These are phyloP conservation scores for Philereme transversata DNA, from an alignment of 2,888 invertebrate species.

Conservation along the genomic window DNA sequence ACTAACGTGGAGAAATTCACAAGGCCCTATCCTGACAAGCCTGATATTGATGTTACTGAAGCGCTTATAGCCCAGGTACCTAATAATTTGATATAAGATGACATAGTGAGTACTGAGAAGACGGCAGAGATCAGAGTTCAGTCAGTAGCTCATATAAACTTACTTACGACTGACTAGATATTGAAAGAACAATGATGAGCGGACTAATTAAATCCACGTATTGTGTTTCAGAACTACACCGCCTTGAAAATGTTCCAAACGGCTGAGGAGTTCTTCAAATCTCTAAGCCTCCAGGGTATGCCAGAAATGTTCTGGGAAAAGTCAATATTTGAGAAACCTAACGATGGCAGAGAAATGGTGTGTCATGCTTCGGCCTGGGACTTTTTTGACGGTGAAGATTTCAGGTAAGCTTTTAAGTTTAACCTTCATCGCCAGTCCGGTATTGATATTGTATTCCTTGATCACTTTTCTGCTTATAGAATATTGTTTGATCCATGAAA, in stretches of 20 bases:
- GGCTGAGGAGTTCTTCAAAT: constrained; percentile 93
- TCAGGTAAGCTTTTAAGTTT: constrained; percentile 80
- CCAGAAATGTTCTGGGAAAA: constrained; percentile 92
- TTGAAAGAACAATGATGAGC: too few relatives aligned
- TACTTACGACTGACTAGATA: too few relatives aligned
- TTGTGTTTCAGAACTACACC: constrained; percentile 86
- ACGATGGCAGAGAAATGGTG: constrained; percentile 87
- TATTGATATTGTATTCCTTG: too few relatives aligned
- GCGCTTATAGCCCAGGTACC: constrained; percentile 87
- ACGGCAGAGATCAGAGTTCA: too few relatives aligned
- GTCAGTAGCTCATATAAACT: too few relatives aligned
- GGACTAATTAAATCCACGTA: too few relatives aligned
- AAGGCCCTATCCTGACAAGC: constrained; percentile 88
- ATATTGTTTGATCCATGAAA: too few relatives aligned
- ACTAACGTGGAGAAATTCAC: constrained; percentile 85
- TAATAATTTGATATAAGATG: too few relatives aligned
- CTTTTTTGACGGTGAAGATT: constrained; percentile 91
- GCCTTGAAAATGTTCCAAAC: constrained; percentile 90
- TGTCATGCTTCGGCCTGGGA: constrained; percentile 97
- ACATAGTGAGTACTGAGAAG: too few relatives aligned
- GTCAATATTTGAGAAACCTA: constrained; percentile 92
- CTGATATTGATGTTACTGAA: constrained; percentile 87
- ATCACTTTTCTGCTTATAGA: too few relatives aligned
- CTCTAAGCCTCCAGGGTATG: constrained; percentile 90
- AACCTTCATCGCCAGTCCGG: too few relatives aligned